Base-by-base conservation (phyloP, 2,113 vertebrate genomes). In the Brienomyrus brachyistius region DNA sequence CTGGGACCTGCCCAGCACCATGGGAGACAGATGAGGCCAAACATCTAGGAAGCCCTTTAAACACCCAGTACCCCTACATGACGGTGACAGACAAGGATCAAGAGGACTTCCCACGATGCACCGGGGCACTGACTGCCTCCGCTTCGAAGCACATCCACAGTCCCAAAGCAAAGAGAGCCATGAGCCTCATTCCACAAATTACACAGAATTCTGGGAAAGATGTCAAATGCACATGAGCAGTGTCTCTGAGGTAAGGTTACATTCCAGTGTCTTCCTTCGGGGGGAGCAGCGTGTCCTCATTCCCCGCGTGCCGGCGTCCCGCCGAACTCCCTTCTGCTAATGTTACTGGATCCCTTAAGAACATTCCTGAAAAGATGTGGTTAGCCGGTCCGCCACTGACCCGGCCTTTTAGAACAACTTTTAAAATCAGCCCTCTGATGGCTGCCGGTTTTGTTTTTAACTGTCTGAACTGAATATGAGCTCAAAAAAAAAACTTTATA, bases 211-310 rank as follows among this genome's bases (percentile, higher is more conserved):
- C 87, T 74, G 87, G 62, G 59, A 88, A 48, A 88, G 21, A 80
- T 43, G 74, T 80, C 74, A 80, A 80, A 80, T 0, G 74, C 74
- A 80, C 74, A 80, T 27, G 48, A 54, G 51, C 50, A 43, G 48
- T 2, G 27, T 48, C 56, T 90, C 90, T 89, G 88, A n/a, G 77
- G 70, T 89, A 86, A 51, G 83, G 48, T 51, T 27, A 86, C 83
- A 51, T 51, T 50, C 48, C 48, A n/a, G 10, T 31, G n/a, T n/a
- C 23, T 51, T 85, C 47, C 23, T n/a, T 2, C 47, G 5, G 83
- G 45, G 23, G n/a, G 35, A 43, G 74, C 83, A 86, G 45, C 10
- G 48, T 0, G 83, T 86, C 48, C 83, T n/a, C 48, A 86, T 48
- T 51, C 11, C 45, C 83, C 4, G 8, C 83, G n/a, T 15, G 2